Evolutionary conservation across 2,888 invertebrate species (phyloP).

Genomic region (Drosophila fungiperda): DNA sequence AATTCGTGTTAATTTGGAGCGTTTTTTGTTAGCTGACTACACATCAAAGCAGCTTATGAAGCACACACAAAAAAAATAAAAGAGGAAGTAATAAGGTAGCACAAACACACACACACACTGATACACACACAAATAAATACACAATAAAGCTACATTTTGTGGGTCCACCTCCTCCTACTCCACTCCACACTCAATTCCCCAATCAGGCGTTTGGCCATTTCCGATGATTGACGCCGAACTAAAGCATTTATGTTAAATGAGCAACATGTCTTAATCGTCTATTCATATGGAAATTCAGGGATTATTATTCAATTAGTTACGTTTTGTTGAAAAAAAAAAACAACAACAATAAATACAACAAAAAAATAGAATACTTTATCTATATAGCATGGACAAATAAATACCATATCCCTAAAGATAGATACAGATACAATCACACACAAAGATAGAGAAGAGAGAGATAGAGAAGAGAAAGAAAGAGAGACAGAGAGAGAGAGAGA

Average conservation of each 20-base stretch:
- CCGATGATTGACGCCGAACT: conserved; percentile 46
- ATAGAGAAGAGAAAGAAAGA: background rate
- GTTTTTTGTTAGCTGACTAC: conserved; percentile 29
- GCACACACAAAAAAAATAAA: conserved; percentile 8
- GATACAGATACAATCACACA: conserved; percentile 37
- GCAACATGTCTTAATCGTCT: conserved; percentile 75
- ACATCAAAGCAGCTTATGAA: conserved; percentile 22
- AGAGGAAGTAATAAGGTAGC: conserved; percentile 15
- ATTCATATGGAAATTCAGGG: conserved; percentile 76
- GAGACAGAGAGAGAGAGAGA: conserved; percentile 18
- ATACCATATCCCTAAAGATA: conserved; percentile 16
- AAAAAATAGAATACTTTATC: conserved; percentile 47
- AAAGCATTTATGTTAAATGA: conserved; percentile 68
- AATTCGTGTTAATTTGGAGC: conserved; percentile 52
- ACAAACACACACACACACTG: conserved; percentile 2
- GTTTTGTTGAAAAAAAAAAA: conserved; percentile 58
- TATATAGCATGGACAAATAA: conserved; percentile 30
- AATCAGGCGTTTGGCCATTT: conserved; percentile 41
- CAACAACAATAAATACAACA: conserved; percentile 28
- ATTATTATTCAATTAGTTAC: conserved; percentile 79
- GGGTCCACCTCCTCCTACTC: background rate
- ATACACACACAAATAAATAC: conserved; percentile 1
- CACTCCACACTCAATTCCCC: conserved; percentile 19
- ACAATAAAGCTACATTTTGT: conserved; percentile 35
- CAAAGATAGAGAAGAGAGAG: background rate